Evolutionary conservation across 1,140 invertebrate species (phyloP).

Genomic region (Psix sp.): DNA sequence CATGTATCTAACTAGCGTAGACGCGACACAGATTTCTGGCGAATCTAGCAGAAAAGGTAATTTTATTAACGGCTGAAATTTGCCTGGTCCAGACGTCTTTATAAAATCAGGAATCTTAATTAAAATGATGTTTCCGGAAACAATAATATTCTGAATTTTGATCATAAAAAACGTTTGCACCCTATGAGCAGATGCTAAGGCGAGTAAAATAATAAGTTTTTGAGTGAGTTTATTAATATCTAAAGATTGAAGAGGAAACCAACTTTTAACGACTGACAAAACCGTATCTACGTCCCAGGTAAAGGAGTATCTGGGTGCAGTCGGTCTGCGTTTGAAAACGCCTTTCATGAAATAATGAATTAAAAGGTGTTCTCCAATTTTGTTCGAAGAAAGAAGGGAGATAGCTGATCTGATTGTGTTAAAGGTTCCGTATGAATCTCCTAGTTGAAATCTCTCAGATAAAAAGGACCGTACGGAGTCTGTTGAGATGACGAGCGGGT

Average conservation of each 20-base stretch:
- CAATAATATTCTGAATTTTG: slow-evolving; percentile 36
- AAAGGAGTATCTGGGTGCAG: slow-evolving; percentile 1
- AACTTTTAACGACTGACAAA: not conserved
- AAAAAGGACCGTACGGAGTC: no score
- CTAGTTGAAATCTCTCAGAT: no score
- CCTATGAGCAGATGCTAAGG: slow-evolving; percentile 35
- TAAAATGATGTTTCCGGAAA: not conserved
- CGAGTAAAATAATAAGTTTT: slow-evolving; percentile 22
- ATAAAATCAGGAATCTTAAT: slow-evolving; percentile 44
- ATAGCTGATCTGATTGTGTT: no score
- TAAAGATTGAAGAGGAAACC: not conserved
- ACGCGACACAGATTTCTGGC: slow-evolving; percentile 37
- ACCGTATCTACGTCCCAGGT: slow-evolving; percentile 1
- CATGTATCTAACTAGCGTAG: slow-evolving; percentile 23
- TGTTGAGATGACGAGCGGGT: not conserved
- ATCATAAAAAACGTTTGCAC: slow-evolving; percentile 53
- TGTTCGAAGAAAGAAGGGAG: no score
- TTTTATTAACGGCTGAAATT: slow-evolving; percentile 37
- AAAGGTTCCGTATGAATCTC: no score
- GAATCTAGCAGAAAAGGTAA: slow-evolving; percentile 33
- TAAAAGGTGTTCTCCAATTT: no score
- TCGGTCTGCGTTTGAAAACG: not conserved
- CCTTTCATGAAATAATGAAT: slow-evolving; percentile 2
- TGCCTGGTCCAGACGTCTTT: slow-evolving; percentile 48
- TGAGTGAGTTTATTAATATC: not conserved